phyloP scores from a whole-genome alignment of 2,797 vertebrate species.

The Poeciliopsis turneri region DNA sequence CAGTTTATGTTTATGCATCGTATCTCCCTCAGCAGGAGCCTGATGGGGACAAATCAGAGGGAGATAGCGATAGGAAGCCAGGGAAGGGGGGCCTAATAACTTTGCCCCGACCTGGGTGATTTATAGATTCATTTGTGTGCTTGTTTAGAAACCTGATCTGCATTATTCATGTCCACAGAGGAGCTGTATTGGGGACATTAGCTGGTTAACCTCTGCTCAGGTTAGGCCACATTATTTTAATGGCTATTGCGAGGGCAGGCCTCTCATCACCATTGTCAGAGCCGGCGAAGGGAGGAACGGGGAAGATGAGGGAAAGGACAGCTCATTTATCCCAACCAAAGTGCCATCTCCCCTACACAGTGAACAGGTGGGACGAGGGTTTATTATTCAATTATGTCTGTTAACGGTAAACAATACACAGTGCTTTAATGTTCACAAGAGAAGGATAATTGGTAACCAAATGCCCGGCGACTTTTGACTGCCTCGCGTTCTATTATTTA shows the following conservation, averaged over 20 bases:
- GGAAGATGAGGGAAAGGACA: constrained; percentile 39
- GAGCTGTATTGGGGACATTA: constrained; percentile 74
- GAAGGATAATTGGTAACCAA: constrained; percentile 73
- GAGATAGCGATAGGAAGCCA: constrained; percentile 38
- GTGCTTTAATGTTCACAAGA: constrained; percentile 67
- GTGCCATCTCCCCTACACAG: constrained; percentile 44
- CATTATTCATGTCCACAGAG: constrained; percentile 81
- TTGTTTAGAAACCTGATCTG: constrained; percentile 80
- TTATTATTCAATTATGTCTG: constrained; percentile 77
- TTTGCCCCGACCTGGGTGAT: constrained; percentile 71
- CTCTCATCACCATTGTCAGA: constrained; percentile 52
- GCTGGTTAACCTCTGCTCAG: constrained; percentile 80
- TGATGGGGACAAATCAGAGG: constrained; percentile 58
- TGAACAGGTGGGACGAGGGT: constrained; percentile 68
- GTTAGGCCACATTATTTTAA: constrained; percentile 81
- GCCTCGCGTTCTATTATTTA: constrained; percentile 60
- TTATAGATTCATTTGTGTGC: constrained; percentile 82
- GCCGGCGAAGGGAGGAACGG: constrained; percentile 12
- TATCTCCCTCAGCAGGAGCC: constrained; percentile 55
- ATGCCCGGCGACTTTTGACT: constrained; percentile 68
- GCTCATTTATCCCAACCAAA: constrained; percentile 69
- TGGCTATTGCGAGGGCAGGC: constrained; percentile 67
- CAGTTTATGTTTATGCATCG: constrained; percentile 71
- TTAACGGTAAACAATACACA: constrained; percentile 71
- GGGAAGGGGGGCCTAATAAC: constrained; percentile 50